A percentile compares a stretch with the other conserved stretches of the same genome.
Evolutionary conservation across 2,797 vertebrate species (phyloP).

Genomic region (Lutra lutra): DNA sequence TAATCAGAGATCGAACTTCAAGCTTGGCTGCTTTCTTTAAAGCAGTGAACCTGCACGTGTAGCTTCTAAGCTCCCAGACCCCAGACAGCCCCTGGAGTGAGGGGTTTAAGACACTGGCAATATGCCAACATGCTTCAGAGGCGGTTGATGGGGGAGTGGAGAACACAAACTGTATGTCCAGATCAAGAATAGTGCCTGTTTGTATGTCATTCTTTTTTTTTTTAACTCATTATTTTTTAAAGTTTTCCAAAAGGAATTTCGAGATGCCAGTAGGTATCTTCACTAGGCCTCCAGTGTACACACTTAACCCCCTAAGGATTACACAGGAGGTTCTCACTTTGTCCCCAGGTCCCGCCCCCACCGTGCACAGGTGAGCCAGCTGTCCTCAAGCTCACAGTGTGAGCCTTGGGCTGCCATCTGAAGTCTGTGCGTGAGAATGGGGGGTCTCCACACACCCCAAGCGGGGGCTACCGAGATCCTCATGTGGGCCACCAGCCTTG

Average conservation of each 20-base stretch:
- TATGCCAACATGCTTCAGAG: rapidly evolving
- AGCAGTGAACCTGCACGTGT: neutral
- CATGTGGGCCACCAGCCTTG: rapidly evolving
- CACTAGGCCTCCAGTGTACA: rapidly evolving
- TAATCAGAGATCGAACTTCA: neutral
- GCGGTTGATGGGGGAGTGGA: neutral
- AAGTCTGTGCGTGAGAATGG: rapidly evolving
- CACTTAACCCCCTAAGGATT: neutral
- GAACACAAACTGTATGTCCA: neutral
- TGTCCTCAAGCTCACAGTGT: neutral
- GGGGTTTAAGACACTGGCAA: neutral
- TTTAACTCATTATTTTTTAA: neutral
- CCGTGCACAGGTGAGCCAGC: neutral
- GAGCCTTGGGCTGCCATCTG: rapidly evolving
- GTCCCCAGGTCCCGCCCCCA: rapidly evolving
- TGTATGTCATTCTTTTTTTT: neutral
- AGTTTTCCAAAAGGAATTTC: neutral
- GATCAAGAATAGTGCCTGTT: neutral
- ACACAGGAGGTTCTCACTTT: rapidly evolving
- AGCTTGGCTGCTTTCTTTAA: neutral
- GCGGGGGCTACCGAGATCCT: rapidly evolving
- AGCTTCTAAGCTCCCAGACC: neutral
- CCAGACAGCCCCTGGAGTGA: neutral
- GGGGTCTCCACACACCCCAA: rapidly evolving
- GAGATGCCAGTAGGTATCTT: neutral